Base-by-base conservation (phyloP, 2,888 invertebrate genomes). In the Heliconius ethilla region DNA sequence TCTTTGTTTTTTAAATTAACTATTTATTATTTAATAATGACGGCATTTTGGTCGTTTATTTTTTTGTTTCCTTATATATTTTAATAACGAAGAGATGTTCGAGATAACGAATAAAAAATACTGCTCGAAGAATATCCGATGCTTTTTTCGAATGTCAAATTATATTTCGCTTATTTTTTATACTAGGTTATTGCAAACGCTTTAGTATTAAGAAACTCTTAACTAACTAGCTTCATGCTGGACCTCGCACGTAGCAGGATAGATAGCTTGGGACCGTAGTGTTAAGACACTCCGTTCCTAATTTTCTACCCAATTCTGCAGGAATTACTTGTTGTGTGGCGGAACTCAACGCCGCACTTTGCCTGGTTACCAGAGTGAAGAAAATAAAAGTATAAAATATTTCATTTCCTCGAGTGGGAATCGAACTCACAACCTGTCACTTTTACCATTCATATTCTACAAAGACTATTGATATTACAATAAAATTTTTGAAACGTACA, bases 11-110 rank as follows among this genome's bases (percentile, higher is more conserved):
- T 25, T 25, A 25, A 72, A 59, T 15, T 33, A 15, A 59, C 13
- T 59, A n/a, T 33, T 33, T 59, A 72, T 72, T 33, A 59, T 70
- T 69, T 69, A 59, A 40, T 69, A 69, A 69, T 69, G 69, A 69
- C 25, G 25, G 9, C 3, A 45, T 45, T 69, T 67, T n/a, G 37
- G 11, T 67, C 37, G 22, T 67, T 11, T n/a, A n/a, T 67, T 37
- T 37, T 22, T 33, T 67, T 67, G 37, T 22, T 9, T 37, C 5
- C 11, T 37, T 67, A 37, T 66, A 66, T 18, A n/a, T 67, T 67
- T 67, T 22, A 18, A 33, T 66, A 67, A 33, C 37, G 18, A 22
- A 37, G 67, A 3, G 37, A 37, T 37, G n/a, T 11, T n/a, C 11
- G n/a, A 22, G n/a, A 37, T 29, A 33, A 66, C 18, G 33, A 33